Evolutionary conservation across 1,140 invertebrate species (phyloP), one percentile per base, ranked within the genome.

Genomic region (Apis cerana): DNA sequence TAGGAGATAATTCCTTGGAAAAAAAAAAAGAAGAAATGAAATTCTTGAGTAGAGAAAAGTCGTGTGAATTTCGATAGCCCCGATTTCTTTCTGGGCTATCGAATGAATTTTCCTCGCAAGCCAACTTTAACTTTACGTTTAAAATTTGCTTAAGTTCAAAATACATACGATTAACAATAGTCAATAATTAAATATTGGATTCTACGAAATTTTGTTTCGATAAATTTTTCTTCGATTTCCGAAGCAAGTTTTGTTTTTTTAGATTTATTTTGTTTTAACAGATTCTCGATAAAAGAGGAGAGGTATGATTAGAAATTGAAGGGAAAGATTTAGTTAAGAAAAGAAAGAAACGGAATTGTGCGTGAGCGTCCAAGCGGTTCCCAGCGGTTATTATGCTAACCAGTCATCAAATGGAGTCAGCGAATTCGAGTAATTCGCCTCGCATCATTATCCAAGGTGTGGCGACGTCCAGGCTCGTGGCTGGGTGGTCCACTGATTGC

Each of bases 371-470:
- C 67, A 33, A 71, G 21, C 58, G 83, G 80, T 89, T 84, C 75
- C 72, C 82, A 75, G 75, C 81, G 80, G 64, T 90, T 87, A 85
- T 84, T 82, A 83, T 85, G 89, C 83, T 80, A 87, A 88, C 89
- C 89, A 80, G 85, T 87, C 87, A 90, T 90, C 88, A 88, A 75
- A 59, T 77, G 79, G 79, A 88, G 87, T 92, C 87, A 88, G 87
- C 82, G 82, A 89, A 86, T 85, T 81, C 83, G 82, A 67, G 77
- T 85, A 89, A 92, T 92, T 92, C 90, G 91, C 80, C 64, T 75
- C 87, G 92, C 88, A 84, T 87, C 89, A 92, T 92, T 90, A 91
- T 91, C 79, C 89, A 89, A 93, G 92, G 92, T 93, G 92, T 92
- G 92, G 91, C 91, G 86, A 83, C 80, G 85, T 83, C 85, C 83